Evolutionary conservation across 2,888 invertebrate genomes (phyloP).

Genomic region (Orgyia antiqua): DNA sequence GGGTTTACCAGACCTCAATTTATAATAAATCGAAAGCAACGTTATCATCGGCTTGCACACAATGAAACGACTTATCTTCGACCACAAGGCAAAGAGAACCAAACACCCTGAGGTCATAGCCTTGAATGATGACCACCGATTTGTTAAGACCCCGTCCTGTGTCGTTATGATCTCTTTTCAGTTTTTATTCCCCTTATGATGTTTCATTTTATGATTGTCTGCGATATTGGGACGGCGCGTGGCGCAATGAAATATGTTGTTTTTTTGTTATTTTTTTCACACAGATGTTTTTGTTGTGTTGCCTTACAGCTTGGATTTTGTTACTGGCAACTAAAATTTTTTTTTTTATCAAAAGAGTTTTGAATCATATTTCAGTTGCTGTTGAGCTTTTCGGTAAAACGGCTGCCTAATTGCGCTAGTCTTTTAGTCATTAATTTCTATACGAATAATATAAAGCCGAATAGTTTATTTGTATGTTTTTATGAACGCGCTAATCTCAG

Average conservation of each 20-base stretch:
- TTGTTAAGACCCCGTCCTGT: constrained; percentile 64
- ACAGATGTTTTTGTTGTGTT: too few relatives aligned
- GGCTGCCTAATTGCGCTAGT: too few relatives aligned
- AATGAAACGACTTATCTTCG: constrained; percentile 67
- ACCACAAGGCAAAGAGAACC: constrained; percentile 41
- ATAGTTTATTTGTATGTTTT: too few relatives aligned
- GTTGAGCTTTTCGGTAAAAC: too few relatives aligned
- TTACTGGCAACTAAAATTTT: too few relatives aligned
- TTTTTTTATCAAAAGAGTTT: too few relatives aligned
- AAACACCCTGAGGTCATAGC: constrained; percentile 55
- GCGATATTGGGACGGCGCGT: constrained; percentile 56
- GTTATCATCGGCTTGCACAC: constrained; percentile 55
- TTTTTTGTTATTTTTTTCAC: too few relatives aligned
- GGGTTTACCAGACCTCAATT: constrained; percentile 49
- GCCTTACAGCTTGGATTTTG: too few relatives aligned
- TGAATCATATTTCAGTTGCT: too few relatives aligned
- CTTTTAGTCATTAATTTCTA: too few relatives aligned
- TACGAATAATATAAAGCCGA: too few relatives aligned
- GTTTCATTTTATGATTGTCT: constrained; percentile 73
- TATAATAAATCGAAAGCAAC: constrained; percentile 62
- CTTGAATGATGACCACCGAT: constrained; percentile 72
- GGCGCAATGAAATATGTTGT: constrained; percentile 41
- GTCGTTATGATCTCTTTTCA: constrained; percentile 69
- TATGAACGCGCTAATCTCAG: too few relatives aligned
- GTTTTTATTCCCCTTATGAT: constrained; percentile 72